These are phyloP conservation scores for Cataglyphis albicans DNA, from an alignment of 2,888 invertebrate species.

Conservation along the genomic window DNA sequence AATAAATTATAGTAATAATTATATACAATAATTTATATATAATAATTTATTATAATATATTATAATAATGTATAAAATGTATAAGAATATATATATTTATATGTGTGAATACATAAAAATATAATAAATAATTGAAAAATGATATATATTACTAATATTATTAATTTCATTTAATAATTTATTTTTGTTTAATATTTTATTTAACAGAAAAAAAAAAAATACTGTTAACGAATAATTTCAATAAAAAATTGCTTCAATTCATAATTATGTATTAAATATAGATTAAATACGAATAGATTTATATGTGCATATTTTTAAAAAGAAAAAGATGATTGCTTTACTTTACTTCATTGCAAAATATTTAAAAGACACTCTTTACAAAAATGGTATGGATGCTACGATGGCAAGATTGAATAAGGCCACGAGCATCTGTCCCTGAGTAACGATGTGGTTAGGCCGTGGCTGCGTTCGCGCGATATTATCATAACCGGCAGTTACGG, in stretches of 20 bases:
- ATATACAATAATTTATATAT: too few species aligned
- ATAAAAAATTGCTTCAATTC: neutral
- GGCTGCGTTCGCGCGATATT: slow-evolving; percentile 36
- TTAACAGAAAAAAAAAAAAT: neutral
- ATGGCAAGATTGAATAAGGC: slow-evolving; percentile 2
- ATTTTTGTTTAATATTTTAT: too few species aligned
- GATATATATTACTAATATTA: neutral
- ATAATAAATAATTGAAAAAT: slow-evolving; percentile 5
- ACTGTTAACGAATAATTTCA: neutral
- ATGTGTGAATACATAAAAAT: neutral
- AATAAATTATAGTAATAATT: neutral
- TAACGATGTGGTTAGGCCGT: slow-evolving; percentile 36
- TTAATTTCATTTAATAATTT: too few species aligned
- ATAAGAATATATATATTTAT: neutral
- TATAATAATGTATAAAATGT: too few species aligned
- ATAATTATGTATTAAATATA: neutral
- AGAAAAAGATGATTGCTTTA: neutral
- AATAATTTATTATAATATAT: too few species aligned
- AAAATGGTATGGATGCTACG: neutral
- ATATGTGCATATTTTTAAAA: neutral
- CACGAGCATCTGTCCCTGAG: slow-evolving; percentile 7
- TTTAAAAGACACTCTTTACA: neutral
- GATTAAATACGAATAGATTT: neutral
- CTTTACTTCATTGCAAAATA: neutral
- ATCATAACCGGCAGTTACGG: slow-evolving; percentile 48